phyloP scores from a whole-genome alignment of 1,140 invertebrate genomes.

The Leptestheria dahalacensis region DNA sequence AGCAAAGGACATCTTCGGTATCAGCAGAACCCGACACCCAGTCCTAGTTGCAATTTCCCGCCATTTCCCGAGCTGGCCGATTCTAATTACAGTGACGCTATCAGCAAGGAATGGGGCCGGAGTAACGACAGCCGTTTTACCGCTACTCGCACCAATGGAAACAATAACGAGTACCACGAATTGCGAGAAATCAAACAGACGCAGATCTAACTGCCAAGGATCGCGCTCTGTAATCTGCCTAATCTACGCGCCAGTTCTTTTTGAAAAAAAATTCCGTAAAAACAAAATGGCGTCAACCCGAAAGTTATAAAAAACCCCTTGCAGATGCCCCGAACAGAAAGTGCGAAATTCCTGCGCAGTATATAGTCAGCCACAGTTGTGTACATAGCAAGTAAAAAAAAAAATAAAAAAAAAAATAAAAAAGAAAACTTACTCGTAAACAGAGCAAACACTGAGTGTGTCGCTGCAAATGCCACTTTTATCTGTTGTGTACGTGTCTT shows the following conservation, averaged over 20 bases:
- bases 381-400: not conserved
- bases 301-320: not conserved
- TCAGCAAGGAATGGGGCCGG: too few species aligned
- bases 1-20: not conserved
- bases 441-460: too few species aligned
- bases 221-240: too few species aligned
- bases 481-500: too few species aligned
- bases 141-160: constrained; percentile 37
- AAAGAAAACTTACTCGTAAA: constrained; percentile 44
- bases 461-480: too few species aligned
- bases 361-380: not conserved
- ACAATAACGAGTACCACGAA: constrained; percentile 58
- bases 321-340: not conserved
- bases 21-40: constrained; percentile 29
- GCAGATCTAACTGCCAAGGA: constrained; percentile 24
- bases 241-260: too few species aligned
- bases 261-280: not conserved
- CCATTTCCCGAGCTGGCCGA: too few species aligned
- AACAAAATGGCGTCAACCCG: not conserved
- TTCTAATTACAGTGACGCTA: not conserved
- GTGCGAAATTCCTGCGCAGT: not conserved
- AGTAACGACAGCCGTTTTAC: not conserved
- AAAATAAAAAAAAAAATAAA: not conserved
- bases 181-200: constrained; percentile 28
- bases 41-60: too few species aligned